Base-by-base conservation (phyloP, 2,888 invertebrate species). In the Hesperia comma region DNA sequence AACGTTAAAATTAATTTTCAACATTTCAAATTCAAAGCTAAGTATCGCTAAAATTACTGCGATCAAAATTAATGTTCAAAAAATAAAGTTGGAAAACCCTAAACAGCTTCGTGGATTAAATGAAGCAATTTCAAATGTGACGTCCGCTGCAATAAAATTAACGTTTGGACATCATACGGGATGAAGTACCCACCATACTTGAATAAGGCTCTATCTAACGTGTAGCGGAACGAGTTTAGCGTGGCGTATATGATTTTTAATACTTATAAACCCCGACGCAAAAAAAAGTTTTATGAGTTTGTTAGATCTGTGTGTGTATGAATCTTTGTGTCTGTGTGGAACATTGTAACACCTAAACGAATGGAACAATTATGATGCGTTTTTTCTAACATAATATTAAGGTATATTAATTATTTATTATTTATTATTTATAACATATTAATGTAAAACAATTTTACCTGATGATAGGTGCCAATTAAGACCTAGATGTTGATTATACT, bases 131-230 rank as follows among this genome's bases (percentile, higher is more conserved):
- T 63, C 19, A 40, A 54, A 26, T 32, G 17, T 60, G 60, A 61
- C 61, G 37, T 61, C 51, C 37, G 15, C 49, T 49, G 60, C 37
- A 61, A 61, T 61, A 37, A 61, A 51, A 51, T 61, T 61, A 61
- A 61, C 51, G 61, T 40, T 19, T 51, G 60, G 60, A 49, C 49
- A 60, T 49, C 49, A 15, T 1, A 17, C 32, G 46, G 32, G 14
- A 43, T 56, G 56, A 54, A 55, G 55, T 55, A 26, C 12, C 10
- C 19, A 12, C 19, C 10, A 19, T 12, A 12, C 4, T 8, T 21
- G 49, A 12, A 17, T 46, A 49, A 49, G 19, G 49, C 12, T 19
- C 19, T 49, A 19, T 49, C 46, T 2, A 46, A 46, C 2, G 4
- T 1, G 6, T 8, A 46, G 46, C 46, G 46, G 17, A 17, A 17